These are phyloP conservation scores for Torymus tubicola DNA, from an alignment of 2,888 invertebrate genomes.

Conservation along the genomic window DNA sequence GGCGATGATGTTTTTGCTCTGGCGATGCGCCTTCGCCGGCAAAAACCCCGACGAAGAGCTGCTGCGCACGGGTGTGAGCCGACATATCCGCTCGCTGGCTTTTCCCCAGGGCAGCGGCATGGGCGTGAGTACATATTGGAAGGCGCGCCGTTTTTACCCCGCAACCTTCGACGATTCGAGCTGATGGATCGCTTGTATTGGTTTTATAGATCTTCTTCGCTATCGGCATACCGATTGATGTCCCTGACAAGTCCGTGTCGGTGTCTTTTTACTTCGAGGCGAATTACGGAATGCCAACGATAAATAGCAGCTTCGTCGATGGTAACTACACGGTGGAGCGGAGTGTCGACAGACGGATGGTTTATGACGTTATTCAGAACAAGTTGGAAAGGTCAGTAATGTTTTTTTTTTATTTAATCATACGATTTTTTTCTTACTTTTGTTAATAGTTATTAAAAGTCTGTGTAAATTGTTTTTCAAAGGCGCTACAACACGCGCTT, in stretches of 20 bases:
- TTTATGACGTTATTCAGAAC: constrained; percentile 79
- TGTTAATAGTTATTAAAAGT: too few relatives aligned
- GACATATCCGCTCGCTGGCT: constrained; percentile 71
- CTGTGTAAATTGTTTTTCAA: too few relatives aligned
- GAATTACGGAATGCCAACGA: constrained; percentile 82
- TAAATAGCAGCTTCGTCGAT: constrained; percentile 72
- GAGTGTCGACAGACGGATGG: constrained; percentile 78
- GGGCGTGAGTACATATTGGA: constrained; percentile 66
- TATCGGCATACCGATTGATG: constrained; percentile 84
- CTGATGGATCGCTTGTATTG: too few relatives aligned
- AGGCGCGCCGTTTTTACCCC: too few relatives aligned
- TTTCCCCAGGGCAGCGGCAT: constrained; percentile 71
- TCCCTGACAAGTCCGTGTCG: constrained; percentile 84
- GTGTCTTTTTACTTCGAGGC: constrained; percentile 86
- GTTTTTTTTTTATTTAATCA: constrained; percentile 12
- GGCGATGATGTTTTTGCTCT: constrained; percentile 4
- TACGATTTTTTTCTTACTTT: too few relatives aligned
- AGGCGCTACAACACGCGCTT: neutral
- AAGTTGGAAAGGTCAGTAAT: constrained; percentile 79
- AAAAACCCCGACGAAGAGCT: neutral
- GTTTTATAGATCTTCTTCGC: constrained; percentile 82
- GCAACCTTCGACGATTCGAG: too few relatives aligned
- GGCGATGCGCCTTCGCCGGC: neutral
- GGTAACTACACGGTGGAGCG: constrained; percentile 71
- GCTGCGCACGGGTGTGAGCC: constrained; percentile 60